A percentile compares a stretch with the other conserved stretches of the same genome.
Evolutionary conservation across 2,888 invertebrate species (phyloP).

Genomic region (Pachymerium ferrugineum): DNA sequence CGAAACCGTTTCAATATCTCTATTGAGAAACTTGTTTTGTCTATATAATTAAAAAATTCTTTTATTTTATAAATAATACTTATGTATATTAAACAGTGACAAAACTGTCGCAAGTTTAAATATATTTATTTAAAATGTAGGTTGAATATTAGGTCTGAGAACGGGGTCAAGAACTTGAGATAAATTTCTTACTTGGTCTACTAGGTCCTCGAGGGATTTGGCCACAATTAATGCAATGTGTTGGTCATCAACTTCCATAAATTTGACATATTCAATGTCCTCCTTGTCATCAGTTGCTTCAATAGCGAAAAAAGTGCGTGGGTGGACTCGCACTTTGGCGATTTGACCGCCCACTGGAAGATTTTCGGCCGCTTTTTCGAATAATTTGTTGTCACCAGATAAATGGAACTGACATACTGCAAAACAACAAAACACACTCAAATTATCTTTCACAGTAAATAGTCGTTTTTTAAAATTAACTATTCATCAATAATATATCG

Average conservation of each 20-base stretch:
- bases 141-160: not conserved
- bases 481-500: too few species aligned
- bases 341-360: slow-evolving; percentile 70
- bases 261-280: slow-evolving; percentile 57
- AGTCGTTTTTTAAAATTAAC: too few species aligned
- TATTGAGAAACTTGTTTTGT: too few species aligned
- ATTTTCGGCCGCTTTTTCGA: slow-evolving; percentile 78
- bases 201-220: slow-evolving; percentile 69
- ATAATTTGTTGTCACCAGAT: slow-evolving; percentile 72
- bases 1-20: too few species aligned
- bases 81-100: too few species aligned
- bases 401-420: slow-evolving; percentile 72
- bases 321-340: slow-evolving; percentile 73
- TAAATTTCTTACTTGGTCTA: slow-evolving; percentile 54
- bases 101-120: too few species aligned
- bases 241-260: slow-evolving; percentile 68
- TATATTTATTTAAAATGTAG: not conserved
- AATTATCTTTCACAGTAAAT: not conserved
- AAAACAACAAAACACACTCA: not conserved
- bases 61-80: too few species aligned
- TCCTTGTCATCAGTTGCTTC: slow-evolving; percentile 55
- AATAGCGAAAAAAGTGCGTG: slow-evolving; percentile 65
- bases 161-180: slow-evolving; percentile 25
- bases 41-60: too few species aligned
- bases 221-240: slow-evolving; percentile 70